Base-by-base conservation (phyloP, 35 echinoderm and acorn worm species). In the Heliocidaris tuberculata region DNA sequence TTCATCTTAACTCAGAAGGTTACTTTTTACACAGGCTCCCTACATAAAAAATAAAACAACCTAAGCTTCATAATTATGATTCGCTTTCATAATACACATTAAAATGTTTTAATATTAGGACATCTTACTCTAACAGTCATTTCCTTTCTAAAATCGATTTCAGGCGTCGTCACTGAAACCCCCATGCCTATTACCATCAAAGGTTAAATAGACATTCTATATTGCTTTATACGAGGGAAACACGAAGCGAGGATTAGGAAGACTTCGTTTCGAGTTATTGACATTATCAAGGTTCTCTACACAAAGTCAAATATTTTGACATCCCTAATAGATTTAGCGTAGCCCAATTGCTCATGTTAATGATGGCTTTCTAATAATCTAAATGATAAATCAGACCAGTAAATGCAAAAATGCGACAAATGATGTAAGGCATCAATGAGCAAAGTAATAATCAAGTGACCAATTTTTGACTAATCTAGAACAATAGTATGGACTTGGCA, bases 211-310 rank as follows among this genome's bases (percentile, higher is more conserved):
- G 19, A 78, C 65, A 78, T 78, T 78, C 65, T 24, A n/a, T 78
- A 78, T 78, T 78, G 65, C 65, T 78, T 78, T 78, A 78, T 27
- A 78, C 19, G 24, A 78, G 21, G 0, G 6, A 29, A n/a, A 19
- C 27, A 78, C 27, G 65, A 78, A 27, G 65, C 27, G 65, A 78
- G 27, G 65, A 78, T 78, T 78, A 78, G 65, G 17, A n/a, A 0
- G 19, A n/a, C 21, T 78, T 78, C 21, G 65, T 27, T 78, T 78
- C 65, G 27, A 78, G 65, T 27, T 78, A 78, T 78, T 78, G 65
- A 78, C 65, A 21, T 78, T n/a, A 78, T 78, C 65, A 78, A 78
- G 65, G 65, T 78, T 78, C 65, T 78, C 65, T 27, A 78, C 65
- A 78, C 65, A 78, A 78, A 78, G 65, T 78, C 65, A 19, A 78